Conservation (phyloP, 2,113 vertebrate species). For the Sebastes schlegelii region DNA sequence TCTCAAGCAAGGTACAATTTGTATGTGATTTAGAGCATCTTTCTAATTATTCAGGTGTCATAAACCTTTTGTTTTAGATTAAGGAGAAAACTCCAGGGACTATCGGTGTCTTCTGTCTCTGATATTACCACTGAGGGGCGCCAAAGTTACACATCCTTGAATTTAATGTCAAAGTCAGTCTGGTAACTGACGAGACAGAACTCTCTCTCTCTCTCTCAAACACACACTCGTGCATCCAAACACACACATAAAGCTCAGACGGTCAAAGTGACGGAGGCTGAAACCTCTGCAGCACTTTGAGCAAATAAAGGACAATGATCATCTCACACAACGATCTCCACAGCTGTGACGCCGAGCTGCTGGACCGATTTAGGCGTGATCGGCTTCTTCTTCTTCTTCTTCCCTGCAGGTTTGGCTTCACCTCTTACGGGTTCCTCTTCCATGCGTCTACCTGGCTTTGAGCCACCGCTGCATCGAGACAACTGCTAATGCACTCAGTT, state of each 20-base stretch:
- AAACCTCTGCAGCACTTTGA: constrained; percentile 2
- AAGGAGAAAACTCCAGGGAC: too few species aligned
- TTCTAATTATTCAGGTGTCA: too few species aligned
- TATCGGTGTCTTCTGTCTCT: too few species aligned
- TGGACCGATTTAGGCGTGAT: constrained; percentile 1
- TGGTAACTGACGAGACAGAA: neutral
- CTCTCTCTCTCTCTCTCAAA: neutral
- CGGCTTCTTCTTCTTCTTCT: constrained; percentile 26
- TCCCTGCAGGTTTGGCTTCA: constrained; percentile 21
- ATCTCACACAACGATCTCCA: neutral
- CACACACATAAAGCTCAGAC: constrained; percentile 9
- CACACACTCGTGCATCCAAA: constrained; percentile 25
- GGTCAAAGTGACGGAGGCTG: neutral
- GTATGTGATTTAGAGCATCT: too few species aligned
- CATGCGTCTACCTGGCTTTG: neutral
- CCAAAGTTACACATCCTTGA: neutral
- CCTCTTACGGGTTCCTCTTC: neutral
- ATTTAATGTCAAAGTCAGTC: neutral
- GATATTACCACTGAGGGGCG: neutral
- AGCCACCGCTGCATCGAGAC: constrained; percentile 5
- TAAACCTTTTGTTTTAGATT: too few species aligned
- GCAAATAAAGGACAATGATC: neutral
- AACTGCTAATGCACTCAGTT: constrained; percentile 11
- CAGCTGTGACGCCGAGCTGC: constrained; percentile 2
- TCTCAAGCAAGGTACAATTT: neutral